Conservation (phyloP, 2,113 vertebrate genomes). For the Xenus cinereus region DNA sequence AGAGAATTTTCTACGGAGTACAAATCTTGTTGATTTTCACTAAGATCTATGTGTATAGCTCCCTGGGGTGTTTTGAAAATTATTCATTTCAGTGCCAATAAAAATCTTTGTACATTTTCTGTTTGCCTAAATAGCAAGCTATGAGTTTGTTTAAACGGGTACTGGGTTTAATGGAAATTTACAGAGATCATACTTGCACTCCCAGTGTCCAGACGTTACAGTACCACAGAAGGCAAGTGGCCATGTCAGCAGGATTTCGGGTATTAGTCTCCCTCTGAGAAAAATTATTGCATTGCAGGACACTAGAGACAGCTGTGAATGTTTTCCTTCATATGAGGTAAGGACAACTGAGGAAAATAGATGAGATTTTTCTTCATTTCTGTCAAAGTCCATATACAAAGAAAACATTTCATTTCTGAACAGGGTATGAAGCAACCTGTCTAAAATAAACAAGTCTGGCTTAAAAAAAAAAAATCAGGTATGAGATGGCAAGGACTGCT, state of each 20-base stretch:
- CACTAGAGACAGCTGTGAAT: conserved; percentile 47
- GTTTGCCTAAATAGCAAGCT: not conserved
- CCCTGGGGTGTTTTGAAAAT: not conserved
- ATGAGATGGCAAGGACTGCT: conserved; percentile 10
- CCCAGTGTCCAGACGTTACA: not conserved
- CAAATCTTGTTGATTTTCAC: not conserved
- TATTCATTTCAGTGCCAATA: not conserved
- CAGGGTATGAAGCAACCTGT: conserved; percentile 24
- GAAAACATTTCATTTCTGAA: conserved; percentile 52
- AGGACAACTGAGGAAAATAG: conserved; percentile 55
- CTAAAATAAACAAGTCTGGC: conserved; percentile 56
- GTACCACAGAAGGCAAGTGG: not conserved
- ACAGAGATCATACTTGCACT: not conserved
- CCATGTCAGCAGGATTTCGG: not conserved
- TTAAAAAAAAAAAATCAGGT: conserved; percentile 2
- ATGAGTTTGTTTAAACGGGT: not conserved
- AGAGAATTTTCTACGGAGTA: not conserved
- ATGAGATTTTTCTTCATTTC: conserved; percentile 63
- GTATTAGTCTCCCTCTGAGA: conserved; percentile 16
- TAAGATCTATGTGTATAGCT: not conserved
- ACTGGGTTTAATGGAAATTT: not conserved
- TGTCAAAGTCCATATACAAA: conserved; percentile 52
- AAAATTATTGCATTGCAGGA: conserved; percentile 48
- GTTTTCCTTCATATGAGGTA: conserved; percentile 64
- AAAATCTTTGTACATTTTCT: not conserved